Evolutionary conservation across 1,140 invertebrate species (phyloP).

Genomic region (Caerostris darwini): DNA sequence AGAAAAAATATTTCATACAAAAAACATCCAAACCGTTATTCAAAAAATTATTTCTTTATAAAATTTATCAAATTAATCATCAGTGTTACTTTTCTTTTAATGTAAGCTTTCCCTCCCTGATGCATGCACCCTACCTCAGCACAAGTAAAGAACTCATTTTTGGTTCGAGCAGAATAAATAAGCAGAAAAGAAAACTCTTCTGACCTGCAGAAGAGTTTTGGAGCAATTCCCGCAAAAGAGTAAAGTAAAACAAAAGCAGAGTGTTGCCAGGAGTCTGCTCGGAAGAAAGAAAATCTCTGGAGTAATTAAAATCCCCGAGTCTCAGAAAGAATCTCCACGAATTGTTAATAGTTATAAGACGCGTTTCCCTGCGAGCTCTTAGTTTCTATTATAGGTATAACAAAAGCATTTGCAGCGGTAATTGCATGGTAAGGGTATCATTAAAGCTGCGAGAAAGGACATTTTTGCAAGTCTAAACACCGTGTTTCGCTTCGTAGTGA

Average conservation of each 20-base stretch:
- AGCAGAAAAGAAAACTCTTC: not conserved
- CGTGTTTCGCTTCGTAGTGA: not conserved
- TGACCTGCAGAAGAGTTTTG: not conserved
- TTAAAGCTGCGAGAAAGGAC: conserved; percentile 41
- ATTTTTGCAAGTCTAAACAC: conserved; percentile 58
- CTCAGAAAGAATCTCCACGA: conserved; percentile 21
- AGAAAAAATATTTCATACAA: no score
- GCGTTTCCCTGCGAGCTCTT: not conserved
- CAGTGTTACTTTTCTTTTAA: no score
- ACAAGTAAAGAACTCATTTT: no score
- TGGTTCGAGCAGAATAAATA: not conserved
- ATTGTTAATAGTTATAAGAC: conserved; percentile 52
- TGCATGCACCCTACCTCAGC: no score
- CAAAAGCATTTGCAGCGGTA: conserved; percentile 52
- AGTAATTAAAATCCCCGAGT: conserved; percentile 63
- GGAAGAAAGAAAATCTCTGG: not conserved
- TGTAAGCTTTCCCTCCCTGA: no score
- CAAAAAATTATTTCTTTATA: no score
- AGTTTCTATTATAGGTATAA: conserved; percentile 44
- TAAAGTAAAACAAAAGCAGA: conserved; percentile 15
- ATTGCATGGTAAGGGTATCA: conserved; percentile 54
- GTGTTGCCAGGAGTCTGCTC: not conserved
- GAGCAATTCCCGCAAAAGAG: conserved; percentile 12
- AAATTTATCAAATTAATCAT: no score
- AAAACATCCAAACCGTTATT: no score